A percentile compares a stretch with the other conserved stretches of the same genome.
phyloP scores from a whole-genome alignment of 2,113 vertebrate genomes.

The Labeo rohita region DNA sequence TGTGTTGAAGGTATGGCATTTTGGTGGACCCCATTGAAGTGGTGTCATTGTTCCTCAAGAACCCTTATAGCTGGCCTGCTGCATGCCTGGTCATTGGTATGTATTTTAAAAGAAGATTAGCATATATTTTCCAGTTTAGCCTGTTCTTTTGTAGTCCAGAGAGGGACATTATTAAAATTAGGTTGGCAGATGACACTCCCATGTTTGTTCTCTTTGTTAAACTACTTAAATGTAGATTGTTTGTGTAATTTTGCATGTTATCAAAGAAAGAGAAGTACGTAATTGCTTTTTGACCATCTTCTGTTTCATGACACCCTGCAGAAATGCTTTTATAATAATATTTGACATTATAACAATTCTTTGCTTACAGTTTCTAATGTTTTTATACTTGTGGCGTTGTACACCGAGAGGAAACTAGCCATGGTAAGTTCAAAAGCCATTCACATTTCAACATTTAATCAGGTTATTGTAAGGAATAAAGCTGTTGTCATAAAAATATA shows the following conservation, averaged over 20 bases:
- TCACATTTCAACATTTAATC: constrained; percentile 9
- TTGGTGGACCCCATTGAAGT: constrained; percentile 91
- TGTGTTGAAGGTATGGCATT: constrained; percentile 81
- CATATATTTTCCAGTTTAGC: neutral
- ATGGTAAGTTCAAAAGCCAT: constrained; percentile 74
- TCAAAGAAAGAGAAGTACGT: neutral
- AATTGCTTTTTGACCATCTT: neutral
- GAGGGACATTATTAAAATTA: neutral
- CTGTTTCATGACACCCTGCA: constrained; percentile 32
- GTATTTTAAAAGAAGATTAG: constrained; percentile 52
- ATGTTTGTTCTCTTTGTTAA: neutral
- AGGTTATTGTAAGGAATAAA: constrained; percentile 28
- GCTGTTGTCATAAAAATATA: neutral
- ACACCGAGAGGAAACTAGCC: constrained; percentile 82
- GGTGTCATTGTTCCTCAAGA: constrained; percentile 85
- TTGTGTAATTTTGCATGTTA: neutral
- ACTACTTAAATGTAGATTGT: neutral
- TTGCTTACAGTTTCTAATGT: constrained; percentile 79
- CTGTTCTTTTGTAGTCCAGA: neutral
- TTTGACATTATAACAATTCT: constrained; percentile 24
- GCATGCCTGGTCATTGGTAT: constrained; percentile 85
- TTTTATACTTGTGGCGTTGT: constrained; percentile 81
- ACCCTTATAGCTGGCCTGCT: constrained; percentile 90
- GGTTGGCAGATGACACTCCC: neutral
- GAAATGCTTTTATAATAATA: neutral